Base-by-base conservation (phyloP, 2,113 vertebrate species). In the Misgurnus mizolepis region DNA sequence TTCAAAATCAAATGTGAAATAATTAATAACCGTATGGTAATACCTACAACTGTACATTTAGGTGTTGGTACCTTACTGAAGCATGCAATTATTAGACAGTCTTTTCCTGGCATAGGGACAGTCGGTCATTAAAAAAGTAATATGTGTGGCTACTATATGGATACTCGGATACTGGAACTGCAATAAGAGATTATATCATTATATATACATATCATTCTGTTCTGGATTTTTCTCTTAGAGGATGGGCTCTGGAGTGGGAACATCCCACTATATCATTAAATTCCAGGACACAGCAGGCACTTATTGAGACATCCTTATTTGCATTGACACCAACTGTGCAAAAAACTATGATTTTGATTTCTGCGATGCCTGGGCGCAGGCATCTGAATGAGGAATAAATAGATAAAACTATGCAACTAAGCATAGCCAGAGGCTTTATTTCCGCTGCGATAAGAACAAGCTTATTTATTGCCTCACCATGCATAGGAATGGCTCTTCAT, bases 391-490 rank as follows among this genome's bases (percentile, higher is more conserved):
- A 43, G 27, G 47, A 64, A 56, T 41, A 53, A 40, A 78, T 49
- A 58, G 17, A 67, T 71, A 39, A 47, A 22, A 15, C 11, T 15
- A 41, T 78, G 76, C 76, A 71, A 72, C 39, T 61, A 78, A 53
- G 71, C 43, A 72, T 69, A 72, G 74, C 60, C 61, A 77, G 60
- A 64, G 67, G 69, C 50, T 43, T 83, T 83, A 72, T 80, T 83
- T 87, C 75, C 61, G 47, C 56, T 60, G 17, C 58, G 80, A 73
- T 72, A 85, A 70, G 84, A 79, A 69, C 80, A 86, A 80, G 86
- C 82, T 87, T 90, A 82, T 91, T 91, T 83, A 81, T 86, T 75
- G 80, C 69, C 88, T 86, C 85, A 83, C 69, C 72, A 83, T 90
- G 86, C 79, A 90, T 91, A 89, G 80, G 81, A 87, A 87, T 87